phyloP scores from a whole-genome alignment of 2,113 vertebrate species.

The Petromus typicus region DNA sequence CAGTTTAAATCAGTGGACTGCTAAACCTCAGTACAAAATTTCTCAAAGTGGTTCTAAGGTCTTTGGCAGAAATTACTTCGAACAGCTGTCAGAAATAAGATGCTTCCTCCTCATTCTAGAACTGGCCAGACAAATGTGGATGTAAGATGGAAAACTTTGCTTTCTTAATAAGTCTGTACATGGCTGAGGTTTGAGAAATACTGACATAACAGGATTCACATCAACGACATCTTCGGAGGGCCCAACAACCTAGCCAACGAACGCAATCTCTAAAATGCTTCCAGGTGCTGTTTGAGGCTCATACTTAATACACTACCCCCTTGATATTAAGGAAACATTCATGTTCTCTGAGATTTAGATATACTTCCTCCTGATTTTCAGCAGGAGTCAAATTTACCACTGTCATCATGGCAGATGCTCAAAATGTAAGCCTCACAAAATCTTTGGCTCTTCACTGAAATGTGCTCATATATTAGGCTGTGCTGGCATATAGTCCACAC shows the following conservation, averaged over 20 bases:
- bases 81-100: neutral
- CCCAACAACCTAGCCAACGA: neutral
- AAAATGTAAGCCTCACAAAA: conserved; percentile 17
- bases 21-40: neutral
- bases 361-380: neutral
- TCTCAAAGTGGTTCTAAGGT: conserved; percentile 1
- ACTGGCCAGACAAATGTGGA: neutral
- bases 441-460: neutral
- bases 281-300: neutral
- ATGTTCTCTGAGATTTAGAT: neutral
- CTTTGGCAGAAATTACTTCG: neutral
- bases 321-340: conserved; percentile 26
- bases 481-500: neutral
- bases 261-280: conserved; percentile 4
- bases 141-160: neutral
- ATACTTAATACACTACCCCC: neutral
- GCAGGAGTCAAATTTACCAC: neutral
- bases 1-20: neutral
- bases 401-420: neutral
- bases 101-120: neutral
- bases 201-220: neutral
- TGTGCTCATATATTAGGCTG: neutral
- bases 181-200: neutral
- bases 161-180: conserved; percentile 19
- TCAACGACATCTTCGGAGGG: neutral